Percentiles rank a stretch among this genome's conserved stretches.
Evolutionary conservation across 2,888 invertebrate genomes (phyloP).

Genomic region (Adelphocoris suturalis): DNA sequence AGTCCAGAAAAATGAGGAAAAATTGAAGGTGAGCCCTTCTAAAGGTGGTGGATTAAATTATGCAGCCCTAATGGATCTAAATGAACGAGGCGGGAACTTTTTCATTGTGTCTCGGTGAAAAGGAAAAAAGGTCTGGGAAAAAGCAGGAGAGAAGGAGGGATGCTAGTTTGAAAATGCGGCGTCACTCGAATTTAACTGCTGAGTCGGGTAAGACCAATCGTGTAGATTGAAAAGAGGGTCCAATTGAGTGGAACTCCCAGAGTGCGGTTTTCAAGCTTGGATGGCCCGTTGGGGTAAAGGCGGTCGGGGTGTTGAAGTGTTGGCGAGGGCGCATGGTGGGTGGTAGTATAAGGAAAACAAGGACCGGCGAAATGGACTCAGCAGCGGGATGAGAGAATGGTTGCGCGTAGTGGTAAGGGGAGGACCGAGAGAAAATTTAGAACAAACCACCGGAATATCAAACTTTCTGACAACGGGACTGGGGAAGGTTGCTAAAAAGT

Average conservation of each 20-base stretch:
- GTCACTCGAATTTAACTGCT: slow-evolving; percentile 38
- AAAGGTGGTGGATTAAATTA: slow-evolving; percentile 43
- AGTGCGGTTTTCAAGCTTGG: slow-evolving; percentile 25
- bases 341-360: slow-evolving; percentile 33
- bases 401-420: not conserved
- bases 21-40: slow-evolving; percentile 30
- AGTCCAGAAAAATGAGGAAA: slow-evolving; percentile 12
- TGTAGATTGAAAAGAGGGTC: slow-evolving; percentile 42
- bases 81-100: slow-evolving; percentile 40
- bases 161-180: slow-evolving; percentile 51
- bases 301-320: not conserved
- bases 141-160: not conserved
- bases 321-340: not conserved
- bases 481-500: slow-evolving; percentile 12
- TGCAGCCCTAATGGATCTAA: slow-evolving; percentile 54
- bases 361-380: slow-evolving; percentile 2
- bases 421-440: not conserved
- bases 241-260: slow-evolving; percentile 29
- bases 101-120: slow-evolving; percentile 34
- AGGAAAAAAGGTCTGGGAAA: not conserved
- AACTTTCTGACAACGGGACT: slow-evolving; percentile 26
- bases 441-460: slow-evolving; percentile 23
- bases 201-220: slow-evolving; percentile 40
- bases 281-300: not conserved
- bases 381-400: not conserved